Conservation (phyloP, 2,797 vertebrate species). For the Kryptolebias ocellatus region DNA sequence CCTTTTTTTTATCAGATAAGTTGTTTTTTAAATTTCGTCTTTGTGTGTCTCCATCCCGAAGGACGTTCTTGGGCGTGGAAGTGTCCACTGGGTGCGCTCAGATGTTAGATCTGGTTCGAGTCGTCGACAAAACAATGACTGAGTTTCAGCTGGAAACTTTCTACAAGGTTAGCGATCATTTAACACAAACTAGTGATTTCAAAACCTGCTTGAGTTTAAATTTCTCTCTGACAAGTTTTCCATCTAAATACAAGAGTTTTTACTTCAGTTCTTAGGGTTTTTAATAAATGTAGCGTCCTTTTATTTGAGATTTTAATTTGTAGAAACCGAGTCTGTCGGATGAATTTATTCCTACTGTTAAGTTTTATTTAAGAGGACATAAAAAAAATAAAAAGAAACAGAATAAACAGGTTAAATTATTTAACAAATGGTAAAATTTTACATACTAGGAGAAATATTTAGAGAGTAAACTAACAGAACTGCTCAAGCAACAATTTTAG, state of each 20-base stretch:
- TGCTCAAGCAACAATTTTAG: too few relatives aligned
- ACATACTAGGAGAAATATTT: too few relatives aligned
- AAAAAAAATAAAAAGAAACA: too few relatives aligned
- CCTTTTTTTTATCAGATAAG: too few relatives aligned
- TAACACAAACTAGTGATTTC: neutral
- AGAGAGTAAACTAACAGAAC: too few relatives aligned
- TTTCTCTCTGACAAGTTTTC: neutral
- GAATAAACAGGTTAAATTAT: too few relatives aligned
- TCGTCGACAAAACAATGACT: conserved; percentile 86
- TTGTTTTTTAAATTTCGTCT: too few relatives aligned
- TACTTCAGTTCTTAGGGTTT: too few relatives aligned
- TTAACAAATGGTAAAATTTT: too few relatives aligned
- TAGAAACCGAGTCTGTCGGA: too few relatives aligned
- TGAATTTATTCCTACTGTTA: neutral
- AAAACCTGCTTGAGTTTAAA: neutral
- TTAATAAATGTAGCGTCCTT: too few relatives aligned
- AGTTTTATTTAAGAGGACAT: neutral
- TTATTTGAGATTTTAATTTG: too few relatives aligned
- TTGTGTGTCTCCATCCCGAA: conserved; percentile 10
- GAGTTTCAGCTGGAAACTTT: conserved; percentile 88
- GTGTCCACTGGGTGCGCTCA: conserved; percentile 82
- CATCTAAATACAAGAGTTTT: neutral
- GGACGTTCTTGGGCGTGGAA: conserved; percentile 78
- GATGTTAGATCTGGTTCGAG: conserved; percentile 83
- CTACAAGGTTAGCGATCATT: conserved; percentile 80